Evolutionary conservation across 2,888 invertebrate species (phyloP).

Genomic region (Plusia festucae): DNA sequence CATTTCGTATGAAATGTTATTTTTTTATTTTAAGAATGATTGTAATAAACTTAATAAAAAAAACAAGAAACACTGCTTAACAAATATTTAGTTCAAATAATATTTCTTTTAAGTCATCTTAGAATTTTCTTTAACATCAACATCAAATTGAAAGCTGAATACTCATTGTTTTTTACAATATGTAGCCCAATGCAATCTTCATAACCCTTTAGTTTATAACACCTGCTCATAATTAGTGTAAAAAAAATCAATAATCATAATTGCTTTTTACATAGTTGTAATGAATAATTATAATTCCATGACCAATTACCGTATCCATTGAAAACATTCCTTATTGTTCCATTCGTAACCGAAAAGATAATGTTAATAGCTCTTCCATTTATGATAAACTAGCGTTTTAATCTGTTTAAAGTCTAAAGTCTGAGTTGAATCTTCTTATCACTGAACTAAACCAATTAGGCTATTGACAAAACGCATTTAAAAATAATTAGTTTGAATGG

Average conservation of each 20-base stretch:
- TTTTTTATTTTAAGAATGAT: too few relatives aligned
- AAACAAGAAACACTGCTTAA: too few relatives aligned
- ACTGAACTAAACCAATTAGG: neutral
- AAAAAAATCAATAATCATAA: neutral
- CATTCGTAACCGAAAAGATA: neutral
- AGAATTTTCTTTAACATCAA: neutral
- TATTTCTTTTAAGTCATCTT: too few relatives aligned
- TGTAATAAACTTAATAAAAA: too few relatives aligned
- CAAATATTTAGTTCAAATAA: too few relatives aligned
- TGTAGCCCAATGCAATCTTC: neutral
- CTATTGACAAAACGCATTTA: constrained; percentile 1
- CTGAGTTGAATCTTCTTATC: neutral
- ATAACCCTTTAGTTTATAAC: neutral
- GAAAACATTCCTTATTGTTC: neutral
- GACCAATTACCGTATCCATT: neutral
- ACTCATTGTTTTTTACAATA: neutral
- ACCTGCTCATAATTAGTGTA: neutral
- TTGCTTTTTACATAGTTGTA: neutral
- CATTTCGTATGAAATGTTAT: too few relatives aligned
- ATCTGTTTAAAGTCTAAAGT: neutral
- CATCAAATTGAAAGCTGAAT: neutral
- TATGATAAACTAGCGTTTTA: neutral
- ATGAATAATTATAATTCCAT: neutral
- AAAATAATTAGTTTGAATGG: constrained; percentile 1
- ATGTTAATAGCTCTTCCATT: neutral